Evolutionary conservation across 2,113 vertebrate species (phyloP), one percentile per base, ranked within the genome.

Genomic region (Xyliphius kryptos): DNA sequence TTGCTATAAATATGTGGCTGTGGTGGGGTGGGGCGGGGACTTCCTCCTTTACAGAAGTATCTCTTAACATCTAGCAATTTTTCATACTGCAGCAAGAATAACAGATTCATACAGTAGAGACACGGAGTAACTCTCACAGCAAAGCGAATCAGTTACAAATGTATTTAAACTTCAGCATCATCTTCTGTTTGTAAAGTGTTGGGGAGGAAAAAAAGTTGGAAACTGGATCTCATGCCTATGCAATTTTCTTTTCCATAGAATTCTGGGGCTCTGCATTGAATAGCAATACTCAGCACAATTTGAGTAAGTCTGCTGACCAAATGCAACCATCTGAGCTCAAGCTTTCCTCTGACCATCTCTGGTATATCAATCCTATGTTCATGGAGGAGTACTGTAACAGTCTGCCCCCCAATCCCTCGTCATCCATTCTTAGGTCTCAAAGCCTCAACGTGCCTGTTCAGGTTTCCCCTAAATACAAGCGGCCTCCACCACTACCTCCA

Each of bases 251-350:
- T 38, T 14, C 56, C 36, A 56, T 78, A 97, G 94, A 91, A 79
- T 97, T 97, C 81, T 98, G 94, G 94, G 85, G 79, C 22, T 95
- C 91, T 2, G 80, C 82, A 0, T 76, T 90, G 74, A 92, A 92
- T 70, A 79, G 70, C 49, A 80, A 41, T 70, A 78, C 67, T 44
- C 81, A 36, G 21, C 22, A 67, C 10, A 68, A 63, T 50, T 48
- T 8, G 12, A 72, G 61, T 66, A 52, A 69, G 36, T 6, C 43
- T 21, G 22, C 21, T 63, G 78, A 69, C 49, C 64, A 57, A 62
- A 74, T 78, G 60, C 84, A 85, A 63, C 79, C 89, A 44, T 88
- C 88, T 71, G 88, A 91, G 80, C 86, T 88, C 46, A 83, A 90
- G 78, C 76, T 89, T 72, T 82, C 87, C 16, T 36, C 76, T 49